A percentile compares a stretch with the other conserved stretches of the same genome.
Conservation (phyloP, 1,140 invertebrate genomes). For the Glomeris maerens region DNA sequence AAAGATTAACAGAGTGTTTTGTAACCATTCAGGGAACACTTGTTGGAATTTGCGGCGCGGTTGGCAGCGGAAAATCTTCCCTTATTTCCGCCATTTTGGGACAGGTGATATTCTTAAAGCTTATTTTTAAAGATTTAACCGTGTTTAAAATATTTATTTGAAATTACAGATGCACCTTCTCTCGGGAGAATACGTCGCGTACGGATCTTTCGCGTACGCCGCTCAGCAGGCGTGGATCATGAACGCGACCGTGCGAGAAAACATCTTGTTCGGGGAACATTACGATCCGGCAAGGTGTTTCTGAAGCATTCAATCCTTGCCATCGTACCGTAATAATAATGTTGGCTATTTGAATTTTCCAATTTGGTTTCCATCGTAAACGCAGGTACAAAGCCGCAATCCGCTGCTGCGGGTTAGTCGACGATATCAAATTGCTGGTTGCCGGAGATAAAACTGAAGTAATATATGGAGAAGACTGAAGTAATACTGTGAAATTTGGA, state of each 20-base stretch:
- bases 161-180: conserved; percentile 18
- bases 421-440: neutral
- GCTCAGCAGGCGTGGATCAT: conserved; percentile 37
- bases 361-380: neutral
- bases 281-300: conserved; percentile 13
- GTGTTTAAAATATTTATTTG: neutral
- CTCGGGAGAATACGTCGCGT: conserved; percentile 4
- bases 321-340: too few relatives aligned
- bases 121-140: neutral
- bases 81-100: conserved; percentile 46
- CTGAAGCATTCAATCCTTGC: neutral
- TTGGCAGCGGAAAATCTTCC: conserved; percentile 53
- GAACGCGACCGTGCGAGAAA: conserved; percentile 32
- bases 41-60: conserved; percentile 48
- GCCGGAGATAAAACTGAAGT: neutral
- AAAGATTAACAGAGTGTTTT: too few relatives aligned
- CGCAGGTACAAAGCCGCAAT: neutral
- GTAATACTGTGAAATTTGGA: too few relatives aligned
- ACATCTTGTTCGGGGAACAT: conserved; percentile 31
- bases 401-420: neutral
- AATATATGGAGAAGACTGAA: too few relatives aligned
- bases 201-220: conserved; percentile 30
- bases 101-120: conserved; percentile 30
- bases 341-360: neutral
- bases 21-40: conserved; percentile 40